A percentile compares a stretch with the other conserved stretches of the same genome.
Conservation (phyloP, 1,140 invertebrate genomes). For the Bombus pyrosoma region DNA sequence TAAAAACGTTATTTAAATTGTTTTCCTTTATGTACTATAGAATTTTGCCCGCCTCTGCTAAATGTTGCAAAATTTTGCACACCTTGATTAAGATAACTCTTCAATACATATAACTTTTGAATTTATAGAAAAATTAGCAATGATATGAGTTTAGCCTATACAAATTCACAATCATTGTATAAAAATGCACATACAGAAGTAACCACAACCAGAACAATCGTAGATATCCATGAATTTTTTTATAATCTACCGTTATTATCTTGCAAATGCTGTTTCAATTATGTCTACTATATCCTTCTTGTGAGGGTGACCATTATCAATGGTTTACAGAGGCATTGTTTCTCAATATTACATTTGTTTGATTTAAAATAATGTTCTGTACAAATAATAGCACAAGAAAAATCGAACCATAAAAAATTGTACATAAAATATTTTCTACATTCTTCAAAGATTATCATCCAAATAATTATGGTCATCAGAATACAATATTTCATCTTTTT, state of each 20-base stretch:
- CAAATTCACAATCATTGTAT: slow-evolving; percentile 39
- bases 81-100: slow-evolving; percentile 18
- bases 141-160: slow-evolving; percentile 50
- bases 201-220: slow-evolving; percentile 45
- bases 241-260: slow-evolving; percentile 44
- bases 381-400: not conserved
- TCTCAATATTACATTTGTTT: not conserved
- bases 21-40: not conserved
- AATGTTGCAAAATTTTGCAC: not conserved
- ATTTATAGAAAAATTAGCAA: slow-evolving; percentile 39
- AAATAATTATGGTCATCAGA: not conserved
- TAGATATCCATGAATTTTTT: slow-evolving; percentile 43
- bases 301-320: slow-evolving; percentile 28
- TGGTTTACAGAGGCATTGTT: not conserved
- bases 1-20: not conserved
- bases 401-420: not conserved
- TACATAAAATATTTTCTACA: not conserved
- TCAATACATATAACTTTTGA: slow-evolving; percentile 47
- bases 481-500: not conserved
- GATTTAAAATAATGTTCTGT: not conserved
- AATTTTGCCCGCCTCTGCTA: slow-evolving; percentile 7
- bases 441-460: not conserved
- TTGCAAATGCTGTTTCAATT: slow-evolving; percentile 43
- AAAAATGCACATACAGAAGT: slow-evolving; percentile 53
- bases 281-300: slow-evolving; percentile 7